Evolutionary conservation across 2,113 vertebrate genomes (phyloP).

Genomic region (Chauna torquata): DNA sequence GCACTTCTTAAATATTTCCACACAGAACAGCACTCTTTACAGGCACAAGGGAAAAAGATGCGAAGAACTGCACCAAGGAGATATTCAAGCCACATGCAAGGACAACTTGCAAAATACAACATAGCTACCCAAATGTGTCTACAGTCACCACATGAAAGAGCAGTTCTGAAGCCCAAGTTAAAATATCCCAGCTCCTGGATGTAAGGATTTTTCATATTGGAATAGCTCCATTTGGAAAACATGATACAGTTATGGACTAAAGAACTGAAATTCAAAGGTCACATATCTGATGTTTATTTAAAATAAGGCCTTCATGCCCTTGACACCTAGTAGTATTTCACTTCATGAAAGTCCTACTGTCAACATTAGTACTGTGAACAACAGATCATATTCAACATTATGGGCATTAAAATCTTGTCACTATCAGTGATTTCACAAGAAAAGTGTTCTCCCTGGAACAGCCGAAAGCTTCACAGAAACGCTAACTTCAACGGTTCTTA

Average conservation of each 20-base stretch:
- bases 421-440: background rate
- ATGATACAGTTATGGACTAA: background rate
- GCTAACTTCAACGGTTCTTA: background rate
- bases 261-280: background rate
- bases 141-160: background rate
- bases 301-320: background rate
- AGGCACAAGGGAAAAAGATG: background rate
- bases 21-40: background rate
- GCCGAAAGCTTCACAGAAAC: background rate
- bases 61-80: background rate
- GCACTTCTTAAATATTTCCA: background rate
- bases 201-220: background rate
- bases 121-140: background rate
- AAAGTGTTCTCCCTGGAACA: background rate
- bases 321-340: background rate
- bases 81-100: background rate
- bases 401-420: background rate
- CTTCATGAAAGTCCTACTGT: background rate
- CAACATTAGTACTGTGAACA: no score
- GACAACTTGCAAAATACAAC: background rate
- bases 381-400: background rate
- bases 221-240: background rate
- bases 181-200: background rate
- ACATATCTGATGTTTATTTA: background rate
- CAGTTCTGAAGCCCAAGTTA: background rate